phyloP scores from a whole-genome alignment of 1,140 invertebrate species.

The Oscheius sp. region DNA sequence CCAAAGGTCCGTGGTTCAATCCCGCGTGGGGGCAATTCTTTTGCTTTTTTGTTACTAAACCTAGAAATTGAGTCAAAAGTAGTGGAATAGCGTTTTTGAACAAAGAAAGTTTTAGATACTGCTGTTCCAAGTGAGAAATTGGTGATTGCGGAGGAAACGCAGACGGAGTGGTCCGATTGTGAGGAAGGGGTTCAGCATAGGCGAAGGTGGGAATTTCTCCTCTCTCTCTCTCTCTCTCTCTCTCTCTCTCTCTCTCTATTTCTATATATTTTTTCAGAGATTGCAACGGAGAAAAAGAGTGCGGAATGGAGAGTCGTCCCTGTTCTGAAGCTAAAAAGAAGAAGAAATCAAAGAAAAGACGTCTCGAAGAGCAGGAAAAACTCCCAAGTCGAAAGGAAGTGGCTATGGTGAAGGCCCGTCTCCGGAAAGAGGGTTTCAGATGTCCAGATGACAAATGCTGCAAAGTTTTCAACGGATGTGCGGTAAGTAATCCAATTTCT shows the following conservation, averaged over 20 bases:
- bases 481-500: no score
- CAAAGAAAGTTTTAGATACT: constrained; percentile 32
- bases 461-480: constrained; percentile 39
- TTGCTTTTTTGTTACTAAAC: constrained; percentile 1
- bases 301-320: constrained; percentile 17
- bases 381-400: constrained; percentile 7
- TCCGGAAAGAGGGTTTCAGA: constrained; percentile 45
- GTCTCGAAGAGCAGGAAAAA: background rate
- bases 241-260: background rate
- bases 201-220: constrained; percentile 19
- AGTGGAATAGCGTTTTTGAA: background rate
- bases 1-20: no score
- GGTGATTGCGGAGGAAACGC: constrained; percentile 13
- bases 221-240: background rate
- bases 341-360: constrained; percentile 1
- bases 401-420: constrained; percentile 21
- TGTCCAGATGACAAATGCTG: constrained; percentile 50
- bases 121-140: constrained; percentile 22
- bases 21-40: no score
- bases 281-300: constrained; percentile 22
- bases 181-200: constrained; percentile 30
- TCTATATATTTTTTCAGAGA: constrained; percentile 13
- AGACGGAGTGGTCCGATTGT: constrained; percentile 38
- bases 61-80: background rate
- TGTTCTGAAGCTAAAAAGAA: constrained; percentile 1